These are phyloP conservation scores for Drosophila navojoa DNA, from an alignment of 1,140 invertebrate genomes.

Conservation along the genomic window DNA sequence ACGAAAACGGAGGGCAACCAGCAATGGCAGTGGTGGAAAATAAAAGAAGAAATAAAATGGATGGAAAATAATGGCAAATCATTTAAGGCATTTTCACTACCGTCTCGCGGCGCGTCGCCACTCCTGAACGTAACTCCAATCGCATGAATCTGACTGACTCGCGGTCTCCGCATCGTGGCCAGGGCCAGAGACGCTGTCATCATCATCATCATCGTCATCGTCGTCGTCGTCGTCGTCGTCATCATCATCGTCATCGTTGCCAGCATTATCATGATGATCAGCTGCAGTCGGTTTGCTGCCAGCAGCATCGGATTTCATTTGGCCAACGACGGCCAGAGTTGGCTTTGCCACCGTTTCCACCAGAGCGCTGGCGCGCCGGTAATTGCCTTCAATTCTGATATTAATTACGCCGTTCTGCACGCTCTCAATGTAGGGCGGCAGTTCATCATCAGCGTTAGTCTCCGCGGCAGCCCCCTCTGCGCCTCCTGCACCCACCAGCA, in stretches of 20 bases:
- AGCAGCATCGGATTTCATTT: constrained; percentile 85
- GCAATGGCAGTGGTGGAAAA: constrained; percentile 27
- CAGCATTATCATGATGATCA: constrained; percentile 62
- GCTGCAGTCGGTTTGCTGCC: constrained; percentile 15
- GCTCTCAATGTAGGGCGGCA: constrained; percentile 84
- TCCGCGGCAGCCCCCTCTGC: not conserved
- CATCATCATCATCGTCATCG: constrained; percentile 53
- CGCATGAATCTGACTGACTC: constrained; percentile 84
- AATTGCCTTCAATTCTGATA: constrained; percentile 88
- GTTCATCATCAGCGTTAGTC: constrained; percentile 85
- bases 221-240: constrained; percentile 49
- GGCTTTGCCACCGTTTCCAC: constrained; percentile 84
- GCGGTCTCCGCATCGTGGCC: constrained; percentile 74
- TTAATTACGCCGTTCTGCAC: constrained; percentile 86
- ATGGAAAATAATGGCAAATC: constrained; percentile 51
- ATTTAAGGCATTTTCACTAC: constrained; percentile 69
- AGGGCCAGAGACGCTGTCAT: constrained; percentile 66
- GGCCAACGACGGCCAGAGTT: constrained; percentile 68
- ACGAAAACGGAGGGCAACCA: constrained; percentile 17
- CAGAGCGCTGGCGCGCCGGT: constrained; percentile 86
- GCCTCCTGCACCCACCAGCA: constrained; percentile 8
- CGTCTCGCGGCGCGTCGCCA: constrained; percentile 85
- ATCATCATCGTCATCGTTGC: constrained; percentile 17
- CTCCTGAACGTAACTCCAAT: constrained; percentile 90
- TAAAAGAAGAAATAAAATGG: constrained; percentile 41